These are phyloP conservation scores for Platerodrilus igneus DNA, from an alignment of 2,888 invertebrate species.

Conservation along the genomic window DNA sequence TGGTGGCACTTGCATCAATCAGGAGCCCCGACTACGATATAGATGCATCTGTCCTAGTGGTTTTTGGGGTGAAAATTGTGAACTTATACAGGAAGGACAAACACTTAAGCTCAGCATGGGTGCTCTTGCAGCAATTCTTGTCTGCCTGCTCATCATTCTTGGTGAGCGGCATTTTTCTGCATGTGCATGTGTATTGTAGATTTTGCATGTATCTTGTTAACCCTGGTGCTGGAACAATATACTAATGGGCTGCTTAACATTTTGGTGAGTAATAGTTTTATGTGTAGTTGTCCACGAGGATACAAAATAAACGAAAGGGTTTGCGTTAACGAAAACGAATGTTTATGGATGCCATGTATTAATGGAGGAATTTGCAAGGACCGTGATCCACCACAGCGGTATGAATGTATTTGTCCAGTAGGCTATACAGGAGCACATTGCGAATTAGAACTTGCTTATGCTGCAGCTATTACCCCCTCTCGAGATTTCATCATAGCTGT, in stretches of 20 bases:
- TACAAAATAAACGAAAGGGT: conserved; percentile 67
- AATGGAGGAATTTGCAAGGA: conserved; percentile 87
- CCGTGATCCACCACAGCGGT: conserved; percentile 71
- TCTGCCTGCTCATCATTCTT: conserved; percentile 93
- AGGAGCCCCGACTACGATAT: conserved; percentile 80
- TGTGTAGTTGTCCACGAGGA: conserved; percentile 73
- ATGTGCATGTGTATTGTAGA: conserved; percentile 24
- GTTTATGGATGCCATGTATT: conserved; percentile 75
- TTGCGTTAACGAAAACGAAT: conserved; percentile 85
- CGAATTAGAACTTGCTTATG: conserved; percentile 76
- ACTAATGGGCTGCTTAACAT: conserved; percentile 21
- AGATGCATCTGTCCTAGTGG: conserved; percentile 89
- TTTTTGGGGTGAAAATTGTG: conserved; percentile 93
- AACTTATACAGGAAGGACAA: conserved; percentile 89
- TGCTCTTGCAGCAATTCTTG: conserved; percentile 93
- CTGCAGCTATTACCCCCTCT: conserved; percentile 76
- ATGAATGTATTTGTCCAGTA: conserved; percentile 80
- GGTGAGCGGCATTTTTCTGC: conserved; percentile 64
- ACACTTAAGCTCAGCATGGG: conserved; percentile 94
- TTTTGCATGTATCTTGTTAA: conserved; percentile 6
- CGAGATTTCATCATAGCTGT: conserved; percentile 86
- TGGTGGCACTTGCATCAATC: conserved; percentile 88
- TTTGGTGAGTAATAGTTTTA: conserved; percentile 41
- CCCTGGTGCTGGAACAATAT: conserved; percentile 52
- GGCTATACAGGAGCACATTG: conserved; percentile 86